Evolutionary conservation across 2,113 vertebrate genomes (phyloP).

Genomic region (Sylvilagus bachmani): DNA sequence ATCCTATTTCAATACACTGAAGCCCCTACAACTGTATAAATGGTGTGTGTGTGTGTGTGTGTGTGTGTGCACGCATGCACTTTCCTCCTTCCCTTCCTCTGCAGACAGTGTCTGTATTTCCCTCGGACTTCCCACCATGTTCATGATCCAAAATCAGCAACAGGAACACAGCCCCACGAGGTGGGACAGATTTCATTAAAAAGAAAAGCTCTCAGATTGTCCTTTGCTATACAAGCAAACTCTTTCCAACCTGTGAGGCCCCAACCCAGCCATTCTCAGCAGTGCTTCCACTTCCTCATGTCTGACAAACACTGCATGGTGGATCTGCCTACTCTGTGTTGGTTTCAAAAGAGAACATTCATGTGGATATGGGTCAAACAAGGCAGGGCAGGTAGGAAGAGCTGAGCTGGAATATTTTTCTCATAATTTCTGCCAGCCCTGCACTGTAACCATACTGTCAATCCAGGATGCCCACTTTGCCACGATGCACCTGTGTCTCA

Average conservation of each 20-base stretch:
- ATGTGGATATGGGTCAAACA: no score
- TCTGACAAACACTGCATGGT: neutral
- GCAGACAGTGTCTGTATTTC: neutral
- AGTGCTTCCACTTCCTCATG: neutral
- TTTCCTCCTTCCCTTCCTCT: neutral
- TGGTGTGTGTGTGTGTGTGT: neutral
- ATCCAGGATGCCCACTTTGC: no score
- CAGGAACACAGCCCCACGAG: neutral
- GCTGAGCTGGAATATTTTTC: no score
- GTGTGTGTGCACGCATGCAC: no score
- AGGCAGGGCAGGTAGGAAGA: no score
- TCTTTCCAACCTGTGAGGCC: neutral
- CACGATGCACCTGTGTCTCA: no score
- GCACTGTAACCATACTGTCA: no score
- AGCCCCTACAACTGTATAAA: neutral
- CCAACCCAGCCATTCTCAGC: neutral
- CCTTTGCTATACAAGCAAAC: neutral
- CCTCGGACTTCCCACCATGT: neutral
- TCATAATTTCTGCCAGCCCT: no score
- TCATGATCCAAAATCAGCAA: neutral
- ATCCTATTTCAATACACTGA: neutral
- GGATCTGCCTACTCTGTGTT: neutral
- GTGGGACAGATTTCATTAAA: neutral
- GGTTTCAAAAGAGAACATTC: neutral
- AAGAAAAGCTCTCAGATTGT: slow-evolving; percentile 18